phyloP scores from a whole-genome alignment of 2,113 vertebrate species.

The Gracilinanus agilis region DNA sequence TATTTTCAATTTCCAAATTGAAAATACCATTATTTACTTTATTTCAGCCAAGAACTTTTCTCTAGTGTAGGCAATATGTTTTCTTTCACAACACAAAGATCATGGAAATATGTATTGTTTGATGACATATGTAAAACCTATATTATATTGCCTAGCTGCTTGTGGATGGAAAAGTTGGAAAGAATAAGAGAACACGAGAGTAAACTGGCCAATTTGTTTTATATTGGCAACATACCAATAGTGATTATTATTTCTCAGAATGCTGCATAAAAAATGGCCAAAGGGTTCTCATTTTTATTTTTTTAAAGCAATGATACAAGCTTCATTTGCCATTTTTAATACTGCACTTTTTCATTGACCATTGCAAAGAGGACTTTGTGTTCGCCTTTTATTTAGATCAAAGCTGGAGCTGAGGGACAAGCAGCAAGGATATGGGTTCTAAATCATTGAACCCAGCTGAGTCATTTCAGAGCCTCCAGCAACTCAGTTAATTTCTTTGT shows the following conservation, averaged over 20 bases:
- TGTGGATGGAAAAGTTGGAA: too few relatives aligned
- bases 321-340: slow-evolving; percentile 6
- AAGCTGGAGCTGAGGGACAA: not conserved
- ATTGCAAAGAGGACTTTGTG: not conserved
- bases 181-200: not conserved
- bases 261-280: not conserved
- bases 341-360: slow-evolving; percentile 32
- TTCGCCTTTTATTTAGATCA: not conserved
- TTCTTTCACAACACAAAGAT: too few relatives aligned
- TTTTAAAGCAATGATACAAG: not conserved
- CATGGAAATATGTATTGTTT: too few relatives aligned
- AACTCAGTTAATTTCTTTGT: slow-evolving; percentile 4
- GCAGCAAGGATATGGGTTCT: not conserved
- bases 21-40: too few relatives aligned
- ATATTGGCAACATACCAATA: not conserved
- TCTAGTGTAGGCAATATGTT: too few relatives aligned
- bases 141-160: too few relatives aligned
- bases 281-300: not conserved
- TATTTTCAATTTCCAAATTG: too few relatives aligned
- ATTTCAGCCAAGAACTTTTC: too few relatives aligned
- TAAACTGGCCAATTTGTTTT: not conserved
- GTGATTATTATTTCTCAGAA: slow-evolving; percentile 41
- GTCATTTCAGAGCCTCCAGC: not conserved
- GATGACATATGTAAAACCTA: too few relatives aligned
- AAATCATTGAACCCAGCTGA: slow-evolving; percentile 15